Conservation (phyloP, 2,113 vertebrate genomes). For the Pyrgilauda ruficollis region DNA sequence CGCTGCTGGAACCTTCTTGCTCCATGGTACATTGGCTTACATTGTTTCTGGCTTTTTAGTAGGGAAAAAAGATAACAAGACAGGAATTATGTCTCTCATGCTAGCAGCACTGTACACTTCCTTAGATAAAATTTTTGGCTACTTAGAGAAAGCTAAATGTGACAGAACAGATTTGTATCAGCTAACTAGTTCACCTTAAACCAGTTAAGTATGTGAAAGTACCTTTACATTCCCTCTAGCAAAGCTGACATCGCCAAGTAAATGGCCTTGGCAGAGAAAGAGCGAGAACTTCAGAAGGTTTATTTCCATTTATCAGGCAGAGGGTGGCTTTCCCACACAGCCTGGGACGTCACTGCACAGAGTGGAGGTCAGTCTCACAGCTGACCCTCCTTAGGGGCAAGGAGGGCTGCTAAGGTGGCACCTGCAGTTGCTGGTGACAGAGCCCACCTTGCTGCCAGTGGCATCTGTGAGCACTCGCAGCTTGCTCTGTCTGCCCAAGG, state of each 20-base stretch:
- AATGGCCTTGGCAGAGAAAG: not conserved
- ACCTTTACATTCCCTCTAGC: not conserved
- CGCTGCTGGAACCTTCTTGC: not conserved
- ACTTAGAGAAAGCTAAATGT: not conserved
- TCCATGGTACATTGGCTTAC: not conserved
- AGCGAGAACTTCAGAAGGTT: not conserved
- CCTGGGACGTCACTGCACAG: not conserved
- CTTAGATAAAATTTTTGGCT: not conserved
- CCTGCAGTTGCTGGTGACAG: not conserved
- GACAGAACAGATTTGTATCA: not conserved
- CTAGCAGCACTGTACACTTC: not conserved
- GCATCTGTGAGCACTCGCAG: accelerated
- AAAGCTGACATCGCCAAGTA: not conserved
- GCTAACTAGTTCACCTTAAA: not conserved
- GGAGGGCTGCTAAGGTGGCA: not conserved
- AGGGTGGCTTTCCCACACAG: not conserved
- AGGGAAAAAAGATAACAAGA: not conserved
- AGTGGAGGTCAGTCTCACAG: not conserved
- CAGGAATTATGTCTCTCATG: not conserved
- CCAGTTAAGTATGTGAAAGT: not conserved
- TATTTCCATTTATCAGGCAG: not conserved
- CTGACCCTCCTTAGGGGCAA: not conserved
- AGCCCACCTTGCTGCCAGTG: not conserved
- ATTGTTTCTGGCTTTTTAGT: not conserved
- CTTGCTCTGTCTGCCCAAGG: not conserved